phyloP scores from a whole-genome alignment of 2,797 vertebrate genomes.

The Eremophila alpestris region DNA sequence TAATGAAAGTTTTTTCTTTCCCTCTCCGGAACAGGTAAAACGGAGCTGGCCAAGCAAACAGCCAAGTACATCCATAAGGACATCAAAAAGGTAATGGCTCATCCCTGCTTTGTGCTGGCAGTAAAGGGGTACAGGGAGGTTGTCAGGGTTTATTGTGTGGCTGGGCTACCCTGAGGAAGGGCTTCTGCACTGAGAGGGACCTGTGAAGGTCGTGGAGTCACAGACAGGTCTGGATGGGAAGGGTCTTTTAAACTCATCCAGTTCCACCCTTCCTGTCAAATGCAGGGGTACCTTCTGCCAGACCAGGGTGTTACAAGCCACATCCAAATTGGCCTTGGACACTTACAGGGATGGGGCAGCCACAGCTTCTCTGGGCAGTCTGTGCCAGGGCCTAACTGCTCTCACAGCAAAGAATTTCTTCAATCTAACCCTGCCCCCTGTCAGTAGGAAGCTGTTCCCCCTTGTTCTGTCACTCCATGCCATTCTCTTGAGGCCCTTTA shows the following conservation, averaged over 20 bases:
- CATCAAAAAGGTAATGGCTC: conserved; percentile 86
- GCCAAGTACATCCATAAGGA: conserved; percentile 97
- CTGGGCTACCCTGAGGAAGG: neutral
- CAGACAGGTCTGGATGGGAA: neutral
- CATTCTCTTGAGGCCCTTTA: neutral
- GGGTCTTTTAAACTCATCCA: neutral
- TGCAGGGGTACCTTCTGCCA: neutral
- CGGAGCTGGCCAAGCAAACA: conserved; percentile 95
- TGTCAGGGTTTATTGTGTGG: neutral
- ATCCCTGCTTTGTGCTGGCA: neutral
- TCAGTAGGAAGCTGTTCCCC: neutral
- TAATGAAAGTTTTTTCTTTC: neutral
- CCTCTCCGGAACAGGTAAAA: conserved; percentile 84
- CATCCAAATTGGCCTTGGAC: neutral
- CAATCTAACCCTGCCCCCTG: neutral
- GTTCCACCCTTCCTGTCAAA: neutral
- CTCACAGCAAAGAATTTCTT: neutral
- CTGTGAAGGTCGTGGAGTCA: neutral
- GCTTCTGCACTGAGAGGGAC: neutral
- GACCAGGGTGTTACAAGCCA: neutral
- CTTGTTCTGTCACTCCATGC: neutral
- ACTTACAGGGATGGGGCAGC: too few species aligned
- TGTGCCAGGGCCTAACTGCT: neutral
- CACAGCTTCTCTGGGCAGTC: neutral
- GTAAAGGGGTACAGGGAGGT: neutral